Evolutionary conservation across 2,797 vertebrate species (phyloP), one percentile per base, ranked within the genome.

Genomic region (Heterohyrax brucei): DNA sequence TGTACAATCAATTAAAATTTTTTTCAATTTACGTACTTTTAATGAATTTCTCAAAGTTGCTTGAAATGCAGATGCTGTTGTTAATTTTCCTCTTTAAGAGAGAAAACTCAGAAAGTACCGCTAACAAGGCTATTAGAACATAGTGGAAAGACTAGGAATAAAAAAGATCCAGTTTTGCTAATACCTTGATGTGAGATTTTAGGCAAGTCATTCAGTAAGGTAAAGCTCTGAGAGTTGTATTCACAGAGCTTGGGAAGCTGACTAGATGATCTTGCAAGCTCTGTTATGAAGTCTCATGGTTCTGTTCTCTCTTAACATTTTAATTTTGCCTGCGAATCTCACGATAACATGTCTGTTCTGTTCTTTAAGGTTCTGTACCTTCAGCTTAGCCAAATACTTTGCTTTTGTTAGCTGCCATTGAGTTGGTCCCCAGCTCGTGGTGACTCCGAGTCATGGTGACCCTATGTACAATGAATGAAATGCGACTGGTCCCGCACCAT

Each of bases 11-110:
- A 12, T 30, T 39, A 39, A 39, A 39, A 39, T 39, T 39, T 39
- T 39, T 39, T 39, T 30, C 7, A 30, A 5, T 59, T 68, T 46
- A 13, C 16, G 48, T 50, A 21, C 70, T 83, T 33, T 28, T 56
- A 68, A 33, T 92, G 14, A 85, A 22, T 80, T 90, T 81, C 19
- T 90, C 70, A 86, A 4, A 76, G 19, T 68, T 91, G 56, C 61
- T 70, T 87, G 79, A 66, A 56, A 10, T 33, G 14, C 26, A 81
- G 8, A 44, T 87, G 64, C 26, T 30, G 2, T 72, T 22, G 5
- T 73, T 53, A 10, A 28, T 76, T 95, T 4, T 53, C 14, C 14
- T 72, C 81, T 50, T 50, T 24, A 64, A 72, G 59, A 56, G 12
- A 80, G 33, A 66, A 80, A 84, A 66, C 89, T n/a, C 30, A 39